Percentiles rank a stretch among this genome's conserved stretches.
Conservation (phyloP, 1,140 invertebrate species). For the Armadillidium nasatum region DNA sequence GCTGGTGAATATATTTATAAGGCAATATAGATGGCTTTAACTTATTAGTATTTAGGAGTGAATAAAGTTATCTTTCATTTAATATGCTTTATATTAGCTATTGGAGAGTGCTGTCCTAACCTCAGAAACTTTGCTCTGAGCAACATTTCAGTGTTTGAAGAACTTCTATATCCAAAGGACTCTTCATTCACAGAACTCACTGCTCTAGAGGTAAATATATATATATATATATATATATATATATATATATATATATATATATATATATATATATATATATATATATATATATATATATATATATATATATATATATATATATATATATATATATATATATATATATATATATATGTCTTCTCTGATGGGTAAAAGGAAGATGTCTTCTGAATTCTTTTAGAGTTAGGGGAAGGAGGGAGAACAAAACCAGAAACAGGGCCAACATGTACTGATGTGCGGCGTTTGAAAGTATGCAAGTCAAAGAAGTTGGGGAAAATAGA, state of each 20-base stretch:
- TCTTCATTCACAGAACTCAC: slow-evolving; percentile 44
- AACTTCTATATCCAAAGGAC: slow-evolving; percentile 40
- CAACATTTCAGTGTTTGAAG: slow-evolving; percentile 45
- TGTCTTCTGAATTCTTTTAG: no score
- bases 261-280: slow-evolving; percentile 4
- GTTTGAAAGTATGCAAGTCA: no score
- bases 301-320: no score
- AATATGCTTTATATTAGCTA: slow-evolving; percentile 19
- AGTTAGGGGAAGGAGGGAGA: no score
- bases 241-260: neutral
- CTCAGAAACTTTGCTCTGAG: slow-evolving; percentile 48
- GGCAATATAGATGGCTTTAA: no score
- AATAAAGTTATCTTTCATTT: neutral
- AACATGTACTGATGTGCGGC: no score
- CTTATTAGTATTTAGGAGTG: neutral
- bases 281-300: no score
- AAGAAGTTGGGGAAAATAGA: no score
- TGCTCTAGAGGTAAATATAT: slow-evolving; percentile 44
- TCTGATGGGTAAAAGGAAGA: no score
- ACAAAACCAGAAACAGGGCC: no score
- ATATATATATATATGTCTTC: no score
- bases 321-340: no score
- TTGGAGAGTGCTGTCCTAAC: slow-evolving; percentile 33
- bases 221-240: neutral
- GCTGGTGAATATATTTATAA: slow-evolving; percentile 41